Percentiles rank a stretch among this genome's conserved stretches.
phyloP scores from a whole-genome alignment of 2,797 vertebrate genomes.

The Gymnoscopelus braueri region DNA sequence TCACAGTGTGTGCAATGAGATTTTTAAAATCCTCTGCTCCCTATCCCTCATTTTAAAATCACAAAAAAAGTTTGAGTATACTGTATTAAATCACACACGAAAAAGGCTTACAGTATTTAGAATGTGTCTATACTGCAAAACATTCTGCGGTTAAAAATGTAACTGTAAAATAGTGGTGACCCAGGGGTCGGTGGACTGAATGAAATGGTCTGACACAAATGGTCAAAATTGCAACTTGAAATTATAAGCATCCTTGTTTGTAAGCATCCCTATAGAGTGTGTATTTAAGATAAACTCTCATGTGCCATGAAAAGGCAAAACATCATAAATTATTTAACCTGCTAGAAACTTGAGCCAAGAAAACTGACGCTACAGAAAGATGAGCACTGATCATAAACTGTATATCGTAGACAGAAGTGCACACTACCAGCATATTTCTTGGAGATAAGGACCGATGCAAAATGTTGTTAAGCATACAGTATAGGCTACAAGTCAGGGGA shows the following conservation, averaged over 20 bases:
- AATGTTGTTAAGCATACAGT: not conserved
- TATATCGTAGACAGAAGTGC: constrained; percentile 21
- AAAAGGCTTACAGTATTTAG: not conserved
- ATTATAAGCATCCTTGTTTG: not conserved
- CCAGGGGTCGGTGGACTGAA: too few species aligned
- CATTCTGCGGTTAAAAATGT: too few species aligned
- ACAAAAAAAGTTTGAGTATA: constrained; percentile 15
- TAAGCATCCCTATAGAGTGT: not conserved
- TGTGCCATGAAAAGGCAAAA: constrained; percentile 4
- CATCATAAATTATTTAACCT: not conserved
- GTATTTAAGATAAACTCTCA: constrained; percentile 2
- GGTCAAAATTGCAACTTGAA: too few species aligned
- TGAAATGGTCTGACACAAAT: too few species aligned
- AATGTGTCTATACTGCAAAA: not conserved
- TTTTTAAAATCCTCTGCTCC: constrained; percentile 13
- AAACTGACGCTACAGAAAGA: constrained; percentile 12
- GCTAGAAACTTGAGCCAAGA: not conserved
- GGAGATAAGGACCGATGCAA: not conserved
- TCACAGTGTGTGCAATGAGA: constrained; percentile 6
- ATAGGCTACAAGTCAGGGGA: constrained; percentile 24
- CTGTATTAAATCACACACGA: constrained; percentile 17
- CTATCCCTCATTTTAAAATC: not conserved
- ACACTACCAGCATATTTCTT: constrained; percentile 11
- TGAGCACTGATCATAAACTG: constrained; percentile 4
- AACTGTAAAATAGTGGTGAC: too few species aligned